Base-by-base conservation (phyloP, 2,888 invertebrate species). In the Epistrophe eligans region DNA sequence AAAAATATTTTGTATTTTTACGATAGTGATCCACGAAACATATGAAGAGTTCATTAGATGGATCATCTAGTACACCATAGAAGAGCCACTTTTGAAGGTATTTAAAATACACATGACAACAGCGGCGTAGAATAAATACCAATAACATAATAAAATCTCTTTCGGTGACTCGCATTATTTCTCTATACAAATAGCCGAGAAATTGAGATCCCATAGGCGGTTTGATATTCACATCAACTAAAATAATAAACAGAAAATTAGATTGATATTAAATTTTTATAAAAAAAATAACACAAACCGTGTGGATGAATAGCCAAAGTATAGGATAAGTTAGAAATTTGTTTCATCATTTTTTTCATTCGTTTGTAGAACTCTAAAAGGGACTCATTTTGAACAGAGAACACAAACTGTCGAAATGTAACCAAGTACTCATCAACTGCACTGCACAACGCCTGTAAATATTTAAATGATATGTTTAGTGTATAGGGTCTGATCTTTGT, bases 31-130 rank as follows among this genome's bases (percentile, higher is more conserved):
- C 90, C 0, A 90, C 88, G 81, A 90, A 91, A 7, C 90, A 89
- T 72, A 98, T 96, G 93, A 98, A 98, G 90, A 98, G 97, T 93
- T 98, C 98, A 89, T 96, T 95, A 90, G 95, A 96, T 15, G 94
- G 94, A 92, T 98, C 98, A 85, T 97, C 96, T 17, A 98, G 93
- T 71, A 95, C 94, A 0, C 98, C 98, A 91, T 97, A 96, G 90
- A 97, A 96, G 83, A 98, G 95, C 96, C 98, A 98, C 81, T 95
- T 95, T 90, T 97, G 95, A 45, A 98, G 94, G 91, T 92, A 91
- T 90, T 90, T 90, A 45, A 91, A 93, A 89, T 93, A 93, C 2
- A 91, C 92, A 38, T 90, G 89, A 72, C 92, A 92, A 72, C 93
- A 90, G 13, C 90, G 89, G 28, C 90, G 91, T 40, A 93, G 66